A percentile compares a stretch with the other conserved stretches of the same genome.
Conservation (phyloP, 1,140 invertebrate species). For the Hypsibius dujardini region DNA sequence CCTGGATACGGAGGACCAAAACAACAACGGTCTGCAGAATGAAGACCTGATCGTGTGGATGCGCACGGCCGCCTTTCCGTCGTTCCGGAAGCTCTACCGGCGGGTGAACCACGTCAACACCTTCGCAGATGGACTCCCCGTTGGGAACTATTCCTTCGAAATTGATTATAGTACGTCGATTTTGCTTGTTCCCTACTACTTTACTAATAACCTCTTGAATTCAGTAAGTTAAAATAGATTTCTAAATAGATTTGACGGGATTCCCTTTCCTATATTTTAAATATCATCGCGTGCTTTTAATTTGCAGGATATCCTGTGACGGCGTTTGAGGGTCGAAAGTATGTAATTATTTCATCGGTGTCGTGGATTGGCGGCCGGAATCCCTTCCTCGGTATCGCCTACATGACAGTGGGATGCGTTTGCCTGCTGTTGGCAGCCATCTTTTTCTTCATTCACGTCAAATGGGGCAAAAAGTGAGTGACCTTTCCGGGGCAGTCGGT, state of each 20-base stretch:
- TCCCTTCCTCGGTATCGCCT: constrained; percentile 91
- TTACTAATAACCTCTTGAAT: constrained; percentile 16
- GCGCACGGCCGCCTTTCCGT: constrained; percentile 84
- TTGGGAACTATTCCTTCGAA: constrained; percentile 53
- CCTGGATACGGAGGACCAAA: constrained; percentile 47
- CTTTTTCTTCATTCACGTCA: constrained; percentile 73
- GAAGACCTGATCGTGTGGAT: constrained; percentile 98
- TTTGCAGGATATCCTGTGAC: constrained; percentile 66
- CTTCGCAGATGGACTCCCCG: constrained; percentile 47
- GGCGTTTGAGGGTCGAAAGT: constrained; percentile 75
- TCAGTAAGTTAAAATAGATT: too few species aligned
- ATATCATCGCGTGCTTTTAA: too few species aligned
- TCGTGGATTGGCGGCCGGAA: constrained; percentile 91
- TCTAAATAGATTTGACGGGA: too few species aligned
- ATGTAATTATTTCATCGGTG: constrained; percentile 84
- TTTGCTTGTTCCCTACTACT: constrained; percentile 16
- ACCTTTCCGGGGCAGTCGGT: background rate
- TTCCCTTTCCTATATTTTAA: too few species aligned
- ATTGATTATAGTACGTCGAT: constrained; percentile 49
- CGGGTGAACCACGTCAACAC: constrained; percentile 51
- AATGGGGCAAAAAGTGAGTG: constrained; percentile 36
- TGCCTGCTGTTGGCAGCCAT: constrained; percentile 75
- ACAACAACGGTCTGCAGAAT: constrained; percentile 85
- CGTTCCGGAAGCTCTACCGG: constrained; percentile 81
- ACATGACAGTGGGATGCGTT: constrained; percentile 83